Conservation (phyloP, 2,797 vertebrate species). For the Catamblyrhynchus diadema region DNA sequence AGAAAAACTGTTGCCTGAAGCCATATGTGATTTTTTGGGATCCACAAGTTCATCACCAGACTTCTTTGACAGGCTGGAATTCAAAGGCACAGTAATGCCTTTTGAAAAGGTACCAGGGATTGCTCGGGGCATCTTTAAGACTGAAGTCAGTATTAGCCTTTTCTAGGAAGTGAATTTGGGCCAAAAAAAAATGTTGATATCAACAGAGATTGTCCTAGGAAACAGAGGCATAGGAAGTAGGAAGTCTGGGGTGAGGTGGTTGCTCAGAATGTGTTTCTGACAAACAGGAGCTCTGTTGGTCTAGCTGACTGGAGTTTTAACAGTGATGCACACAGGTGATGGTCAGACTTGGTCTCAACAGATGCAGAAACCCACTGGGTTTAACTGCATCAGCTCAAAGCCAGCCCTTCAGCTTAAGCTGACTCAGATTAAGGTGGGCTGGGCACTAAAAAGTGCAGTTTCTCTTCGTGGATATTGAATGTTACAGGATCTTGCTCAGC, state of each 20-base stretch:
- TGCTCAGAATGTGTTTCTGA: not conserved
- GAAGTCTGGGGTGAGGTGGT: not conserved
- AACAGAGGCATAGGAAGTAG: not conserved
- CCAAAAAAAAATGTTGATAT: not conserved
- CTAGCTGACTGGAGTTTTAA: not conserved
- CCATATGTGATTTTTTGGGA: no score
- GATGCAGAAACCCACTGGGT: not conserved
- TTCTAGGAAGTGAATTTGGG: not conserved
- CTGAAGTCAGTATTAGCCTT: not conserved
- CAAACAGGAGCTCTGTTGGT: not conserved
- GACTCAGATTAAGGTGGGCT: not conserved
- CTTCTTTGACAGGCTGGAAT: not conserved
- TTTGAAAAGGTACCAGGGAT: not conserved
- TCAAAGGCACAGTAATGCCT: not conserved
- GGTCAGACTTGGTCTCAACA: not conserved
- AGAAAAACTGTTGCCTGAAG: not conserved
- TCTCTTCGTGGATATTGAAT: not conserved
- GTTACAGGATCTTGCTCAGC: not conserved
- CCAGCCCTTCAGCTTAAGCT: not conserved
- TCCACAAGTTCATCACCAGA: not conserved
- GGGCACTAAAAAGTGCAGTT: not conserved
- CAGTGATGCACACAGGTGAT: not conserved
- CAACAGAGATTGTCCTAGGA: no score
- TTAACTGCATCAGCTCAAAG: not conserved
- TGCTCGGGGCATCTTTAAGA: not conserved